These are phyloP conservation scores for Eulithis prunata DNA, from an alignment of 2,888 invertebrate genomes.

Conservation along the genomic window DNA sequence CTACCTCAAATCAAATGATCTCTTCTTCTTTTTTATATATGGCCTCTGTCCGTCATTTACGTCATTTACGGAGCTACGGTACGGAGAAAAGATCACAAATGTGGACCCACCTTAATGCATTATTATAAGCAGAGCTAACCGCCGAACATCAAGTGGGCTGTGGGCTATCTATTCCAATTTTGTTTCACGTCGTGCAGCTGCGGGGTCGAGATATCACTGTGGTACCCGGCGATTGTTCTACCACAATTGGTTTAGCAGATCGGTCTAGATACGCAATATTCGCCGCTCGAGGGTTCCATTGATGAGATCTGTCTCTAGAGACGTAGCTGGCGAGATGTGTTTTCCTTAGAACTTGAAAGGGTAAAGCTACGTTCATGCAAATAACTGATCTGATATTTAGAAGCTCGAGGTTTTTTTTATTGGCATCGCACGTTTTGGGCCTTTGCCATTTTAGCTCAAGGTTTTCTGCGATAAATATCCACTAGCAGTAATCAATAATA, in stretches of 20 bases:
- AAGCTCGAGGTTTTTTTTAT: not conserved
- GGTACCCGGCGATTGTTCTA: slow-evolving; percentile 5
- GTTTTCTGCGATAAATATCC: too few relatives aligned
- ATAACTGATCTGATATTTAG: too few relatives aligned
- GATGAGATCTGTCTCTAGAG: slow-evolving; percentile 34
- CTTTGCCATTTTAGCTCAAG: too few relatives aligned
- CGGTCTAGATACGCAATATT: slow-evolving; percentile 29
- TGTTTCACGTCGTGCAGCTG: not conserved
- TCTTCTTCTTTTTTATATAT: too few relatives aligned
- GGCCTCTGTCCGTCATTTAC: too few relatives aligned
- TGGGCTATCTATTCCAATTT: not conserved
- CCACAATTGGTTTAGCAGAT: slow-evolving; percentile 26
- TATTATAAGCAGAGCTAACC: too few relatives aligned
- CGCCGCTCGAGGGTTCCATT: slow-evolving; percentile 23
- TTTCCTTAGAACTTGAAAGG: slow-evolving; percentile 19
- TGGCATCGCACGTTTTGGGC: not conserved
- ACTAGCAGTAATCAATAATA: too few relatives aligned
- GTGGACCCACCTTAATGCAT: too few relatives aligned
- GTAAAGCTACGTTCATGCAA: not conserved
- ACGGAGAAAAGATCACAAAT: too few relatives aligned
- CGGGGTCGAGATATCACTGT: slow-evolving; percentile 5
- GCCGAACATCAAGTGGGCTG: too few relatives aligned
- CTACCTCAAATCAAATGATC: too few relatives aligned
- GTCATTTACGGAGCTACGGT: too few relatives aligned
- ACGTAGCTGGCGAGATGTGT: slow-evolving; percentile 25